Evolutionary conservation across 2,797 vertebrate species (phyloP).

Genomic region (Phalloptychus januarius): DNA sequence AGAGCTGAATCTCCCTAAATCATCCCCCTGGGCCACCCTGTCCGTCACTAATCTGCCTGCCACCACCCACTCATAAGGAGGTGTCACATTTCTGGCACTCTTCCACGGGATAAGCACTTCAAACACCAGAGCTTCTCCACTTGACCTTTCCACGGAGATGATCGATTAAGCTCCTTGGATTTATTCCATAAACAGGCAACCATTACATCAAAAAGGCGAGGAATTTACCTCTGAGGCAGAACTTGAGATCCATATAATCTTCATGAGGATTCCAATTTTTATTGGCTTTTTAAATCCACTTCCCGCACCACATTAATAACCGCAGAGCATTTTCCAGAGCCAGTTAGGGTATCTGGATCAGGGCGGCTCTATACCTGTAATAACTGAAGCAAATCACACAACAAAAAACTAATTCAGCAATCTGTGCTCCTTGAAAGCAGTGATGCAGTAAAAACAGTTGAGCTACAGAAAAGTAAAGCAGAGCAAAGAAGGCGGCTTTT

Average conservation of each 20-base stretch:
- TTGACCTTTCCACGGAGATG: slow-evolving; percentile 79
- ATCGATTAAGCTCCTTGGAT: slow-evolving; percentile 78
- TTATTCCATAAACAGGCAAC: slow-evolving; percentile 78
- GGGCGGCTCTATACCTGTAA: slow-evolving; percentile 54
- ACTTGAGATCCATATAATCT: slow-evolving; percentile 75
- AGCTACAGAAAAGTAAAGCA: slow-evolving; percentile 32
- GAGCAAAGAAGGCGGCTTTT: slow-evolving; percentile 24
- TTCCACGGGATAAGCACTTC: slow-evolving; percentile 77
- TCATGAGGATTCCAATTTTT: slow-evolving; percentile 63
- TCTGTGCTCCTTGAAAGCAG: slow-evolving; percentile 54
- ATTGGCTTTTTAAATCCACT: slow-evolving; percentile 69
- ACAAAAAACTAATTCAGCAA: slow-evolving; percentile 53
- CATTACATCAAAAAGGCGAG: slow-evolving; percentile 74
- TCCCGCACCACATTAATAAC: slow-evolving; percentile 64
- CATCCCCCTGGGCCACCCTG: slow-evolving; percentile 75
- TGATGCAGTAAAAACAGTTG: slow-evolving; percentile 55
- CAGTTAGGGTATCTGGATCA: slow-evolving; percentile 46
- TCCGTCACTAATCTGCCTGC: slow-evolving; percentile 77
- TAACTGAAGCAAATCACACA: slow-evolving; percentile 66
- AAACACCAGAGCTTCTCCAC: slow-evolving; percentile 76
- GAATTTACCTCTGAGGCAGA: slow-evolving; percentile 77
- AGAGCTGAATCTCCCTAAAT: slow-evolving; percentile 75
- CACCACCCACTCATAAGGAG: slow-evolving; percentile 71
- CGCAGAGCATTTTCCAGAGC: slow-evolving; percentile 41
- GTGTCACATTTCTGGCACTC: slow-evolving; percentile 80